Percentiles rank a stretch among this genome's conserved stretches.
phyloP scores from a whole-genome alignment of 2,888 invertebrate species.

The Germaria angustata region DNA sequence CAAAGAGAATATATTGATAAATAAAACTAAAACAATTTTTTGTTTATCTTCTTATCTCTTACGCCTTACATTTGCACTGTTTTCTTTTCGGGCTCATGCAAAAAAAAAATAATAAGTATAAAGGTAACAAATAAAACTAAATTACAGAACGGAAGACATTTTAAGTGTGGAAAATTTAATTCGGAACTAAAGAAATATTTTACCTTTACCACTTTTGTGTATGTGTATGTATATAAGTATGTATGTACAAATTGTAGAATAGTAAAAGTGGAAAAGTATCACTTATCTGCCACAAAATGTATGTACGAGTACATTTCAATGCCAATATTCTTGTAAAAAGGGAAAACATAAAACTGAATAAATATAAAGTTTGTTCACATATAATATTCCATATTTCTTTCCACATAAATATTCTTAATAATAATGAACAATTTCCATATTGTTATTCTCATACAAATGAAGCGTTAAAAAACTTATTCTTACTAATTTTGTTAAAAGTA shows the following conservation, averaged over 20 bases:
- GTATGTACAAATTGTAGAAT: background rate
- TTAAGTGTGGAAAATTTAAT: conserved; percentile 39
- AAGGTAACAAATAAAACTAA: background rate
- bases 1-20: no score
- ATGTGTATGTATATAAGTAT: no score
- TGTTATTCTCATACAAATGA: conserved; percentile 5
- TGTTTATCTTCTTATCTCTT: no score
- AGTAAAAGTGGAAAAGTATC: background rate
- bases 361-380: background rate
- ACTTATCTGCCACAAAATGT: background rate
- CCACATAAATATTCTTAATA: background rate
- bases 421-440: background rate
- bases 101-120: background rate
- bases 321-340: conserved; percentile 29
- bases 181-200: conserved; percentile 33
- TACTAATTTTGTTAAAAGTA: no score
- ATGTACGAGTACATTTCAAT: conserved; percentile 20
- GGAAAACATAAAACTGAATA: background rate
- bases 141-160: background rate
- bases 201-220: background rate
- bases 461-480: conserved; percentile 6
- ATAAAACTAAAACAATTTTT: no score
- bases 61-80: no score
- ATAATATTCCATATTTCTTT: background rate
- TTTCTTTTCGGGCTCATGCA: no score